phyloP scores from a whole-genome alignment of 2,888 invertebrate genomes.

The Drosophila mimetica region DNA sequence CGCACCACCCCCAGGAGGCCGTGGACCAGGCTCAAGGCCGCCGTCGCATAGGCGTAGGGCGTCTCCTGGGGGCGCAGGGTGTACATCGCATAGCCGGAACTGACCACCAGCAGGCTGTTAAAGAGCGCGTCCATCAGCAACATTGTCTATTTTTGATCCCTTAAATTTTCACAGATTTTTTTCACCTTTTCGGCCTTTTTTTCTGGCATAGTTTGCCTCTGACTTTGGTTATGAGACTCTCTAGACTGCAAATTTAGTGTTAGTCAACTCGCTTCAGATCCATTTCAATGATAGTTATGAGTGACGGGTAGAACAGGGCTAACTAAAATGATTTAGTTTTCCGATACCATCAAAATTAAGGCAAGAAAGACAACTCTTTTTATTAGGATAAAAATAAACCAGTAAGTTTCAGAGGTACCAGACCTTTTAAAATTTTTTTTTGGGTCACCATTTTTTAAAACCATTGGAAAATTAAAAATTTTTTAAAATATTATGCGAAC shows the following conservation, averaged over 20 bases:
- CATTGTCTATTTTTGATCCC: slow-evolving; percentile 34
- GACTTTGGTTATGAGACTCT: not conserved
- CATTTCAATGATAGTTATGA: slow-evolving; percentile 37
- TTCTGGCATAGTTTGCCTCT: not conserved
- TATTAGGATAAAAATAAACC: too few relatives aligned
- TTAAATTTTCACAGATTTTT: not conserved
- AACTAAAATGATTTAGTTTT: not conserved
- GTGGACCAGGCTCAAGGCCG: slow-evolving; percentile 67
- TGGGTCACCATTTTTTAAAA: too few relatives aligned
- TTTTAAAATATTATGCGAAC: too few relatives aligned
- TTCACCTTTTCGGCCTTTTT: not conserved
- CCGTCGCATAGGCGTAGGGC: slow-evolving; percentile 73
- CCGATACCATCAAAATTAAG: too few relatives aligned
- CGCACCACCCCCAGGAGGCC: slow-evolving; percentile 72
- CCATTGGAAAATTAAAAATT: too few relatives aligned
- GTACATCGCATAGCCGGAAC: slow-evolving; percentile 74
- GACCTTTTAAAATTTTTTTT: too few relatives aligned
- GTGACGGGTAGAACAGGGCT: slow-evolving; percentile 43
- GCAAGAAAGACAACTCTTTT: too few relatives aligned
- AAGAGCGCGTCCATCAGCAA: slow-evolving; percentile 64
- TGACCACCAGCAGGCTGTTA: slow-evolving; percentile 70
- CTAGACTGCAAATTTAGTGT: slow-evolving; percentile 52
- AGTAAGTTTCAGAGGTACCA: too few relatives aligned
- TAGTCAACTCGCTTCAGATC: slow-evolving; percentile 18
- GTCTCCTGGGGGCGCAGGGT: slow-evolving; percentile 59